Evolutionary conservation across 2,797 vertebrate species (phyloP).

Genomic region (Sparus aurata): DNA sequence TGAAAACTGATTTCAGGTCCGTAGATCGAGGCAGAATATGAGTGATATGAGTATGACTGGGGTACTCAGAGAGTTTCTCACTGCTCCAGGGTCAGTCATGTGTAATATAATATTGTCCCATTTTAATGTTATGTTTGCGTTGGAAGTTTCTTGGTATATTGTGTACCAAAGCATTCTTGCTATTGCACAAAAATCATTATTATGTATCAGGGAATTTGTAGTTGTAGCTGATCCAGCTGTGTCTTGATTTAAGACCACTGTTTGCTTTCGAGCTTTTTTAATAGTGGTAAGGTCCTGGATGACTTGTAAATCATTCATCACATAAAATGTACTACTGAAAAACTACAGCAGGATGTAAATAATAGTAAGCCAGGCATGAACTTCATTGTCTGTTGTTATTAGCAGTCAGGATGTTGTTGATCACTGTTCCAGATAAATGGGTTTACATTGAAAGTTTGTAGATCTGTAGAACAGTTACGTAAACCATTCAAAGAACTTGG

Average conservation of each 20-base stretch:
- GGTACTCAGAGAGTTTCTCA: slow-evolving; percentile 17
- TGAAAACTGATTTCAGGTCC: slow-evolving; percentile 15
- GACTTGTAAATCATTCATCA: neutral
- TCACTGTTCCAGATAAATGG: neutral
- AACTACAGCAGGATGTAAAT: neutral
- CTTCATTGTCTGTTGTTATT: neutral
- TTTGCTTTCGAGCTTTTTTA: neutral
- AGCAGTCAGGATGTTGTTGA: neutral
- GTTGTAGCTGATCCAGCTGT: neutral
- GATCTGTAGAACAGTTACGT: neutral
- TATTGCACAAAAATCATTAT: slow-evolving; percentile 34
- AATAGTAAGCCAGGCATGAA: neutral
- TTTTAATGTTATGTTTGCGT: neutral
- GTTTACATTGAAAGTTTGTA: neutral
- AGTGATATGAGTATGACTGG: neutral
- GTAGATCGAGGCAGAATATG: slow-evolving; percentile 21
- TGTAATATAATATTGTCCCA: slow-evolving; percentile 13
- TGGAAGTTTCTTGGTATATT: slow-evolving; percentile 21
- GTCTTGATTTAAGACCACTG: neutral
- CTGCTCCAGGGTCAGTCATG: slow-evolving; percentile 1
- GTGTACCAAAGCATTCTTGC: slow-evolving; percentile 24
- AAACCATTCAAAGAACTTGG: neutral
- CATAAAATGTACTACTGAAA: neutral
- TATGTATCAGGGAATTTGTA: slow-evolving; percentile 25
- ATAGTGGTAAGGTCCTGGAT: neutral